Evolutionary conservation across 2,797 vertebrate genomes (phyloP), one percentile per base, ranked within the genome.

Genomic region (Heliangelus exortis): DNA sequence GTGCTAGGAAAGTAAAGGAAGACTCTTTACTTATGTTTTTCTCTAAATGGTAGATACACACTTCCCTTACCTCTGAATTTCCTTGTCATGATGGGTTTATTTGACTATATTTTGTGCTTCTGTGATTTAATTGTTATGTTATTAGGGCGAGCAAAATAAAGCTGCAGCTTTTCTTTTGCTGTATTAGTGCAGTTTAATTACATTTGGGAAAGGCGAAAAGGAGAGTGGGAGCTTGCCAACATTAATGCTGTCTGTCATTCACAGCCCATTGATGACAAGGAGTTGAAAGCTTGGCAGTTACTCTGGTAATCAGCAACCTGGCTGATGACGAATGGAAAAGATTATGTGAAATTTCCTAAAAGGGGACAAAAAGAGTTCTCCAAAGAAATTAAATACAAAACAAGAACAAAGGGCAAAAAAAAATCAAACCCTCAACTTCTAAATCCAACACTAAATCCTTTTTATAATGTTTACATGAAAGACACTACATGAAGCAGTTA

Each of bases 251-350:
- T 96, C 96, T 96, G 97, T 97, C 97, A 97, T 97, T 96, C 95
- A 96, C 95, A 95, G 94, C 92, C 96, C 92, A 96, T 96, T 96
- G 97, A 96, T 97, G 97, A 97, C 96, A 97, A 97, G 96, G 96
- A 96, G 96, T 96, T 97, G 97, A 97, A 97, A 97, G 95, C 96
- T 97, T 97, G 97, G 96, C 97, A 97, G 92, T 95, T 96, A 84
- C 87, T 95, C 93, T 96, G 90, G 92, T 96, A 97, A 97, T 96
- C 97, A 97, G 95, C 96, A 97, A 96, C 97, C 97, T 96, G 96
- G 94, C 95, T 95, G 91, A 96, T 96, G 94, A 97, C 94, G 90
- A 97, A 96, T 95, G 90, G 95, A 96, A 94, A 96, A 93, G 91
- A 97, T 96, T 92, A 95, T 96, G 93, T 96, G 92, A 96, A 96